phyloP scores from a whole-genome alignment of 1,140 invertebrate species.

The Pseudomyrmex gracilis region DNA sequence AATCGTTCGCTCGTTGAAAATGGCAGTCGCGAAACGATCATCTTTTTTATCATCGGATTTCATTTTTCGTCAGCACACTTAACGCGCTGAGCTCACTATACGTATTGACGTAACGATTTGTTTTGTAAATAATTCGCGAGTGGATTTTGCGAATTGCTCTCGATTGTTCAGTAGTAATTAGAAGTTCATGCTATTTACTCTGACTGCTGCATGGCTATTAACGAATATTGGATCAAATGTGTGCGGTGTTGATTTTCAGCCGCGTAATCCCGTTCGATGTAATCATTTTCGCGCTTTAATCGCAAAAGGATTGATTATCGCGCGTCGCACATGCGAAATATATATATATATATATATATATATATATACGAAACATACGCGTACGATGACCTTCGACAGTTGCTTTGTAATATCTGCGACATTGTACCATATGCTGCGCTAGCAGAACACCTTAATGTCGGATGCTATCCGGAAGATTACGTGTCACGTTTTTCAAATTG shows the following conservation, averaged over 20 bases:
- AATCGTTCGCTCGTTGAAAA: not conserved
- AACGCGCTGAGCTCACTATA: not conserved
- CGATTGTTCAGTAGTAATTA: constrained; percentile 36
- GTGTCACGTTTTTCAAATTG: constrained; percentile 19
- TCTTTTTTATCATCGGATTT: not conserved
- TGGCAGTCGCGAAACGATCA: not conserved
- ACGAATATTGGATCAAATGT: constrained; percentile 53
- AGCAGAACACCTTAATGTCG: constrained; percentile 30
- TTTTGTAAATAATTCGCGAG: constrained; percentile 32
- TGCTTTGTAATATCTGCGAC: constrained; percentile 12
- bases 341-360: too few species aligned
- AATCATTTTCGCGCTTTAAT: constrained; percentile 49
- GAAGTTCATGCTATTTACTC: constrained; percentile 46
- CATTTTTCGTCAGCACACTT: not conserved
- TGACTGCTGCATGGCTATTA: constrained; percentile 26
- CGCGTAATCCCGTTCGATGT: constrained; percentile 3
- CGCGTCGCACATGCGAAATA: constrained; percentile 19
- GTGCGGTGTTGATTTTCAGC: constrained; percentile 41
- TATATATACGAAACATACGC: not conserved
- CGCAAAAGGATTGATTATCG: constrained; percentile 33
- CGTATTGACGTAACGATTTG: not conserved
- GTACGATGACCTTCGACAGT: not conserved
- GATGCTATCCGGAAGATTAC: constrained; percentile 19
- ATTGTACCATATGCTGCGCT: constrained; percentile 3
- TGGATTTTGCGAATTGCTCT: constrained; percentile 51